Evolutionary conservation across 92 coral and sea anemone species (phyloP).

Genomic region (Meandrina meandrites): DNA sequence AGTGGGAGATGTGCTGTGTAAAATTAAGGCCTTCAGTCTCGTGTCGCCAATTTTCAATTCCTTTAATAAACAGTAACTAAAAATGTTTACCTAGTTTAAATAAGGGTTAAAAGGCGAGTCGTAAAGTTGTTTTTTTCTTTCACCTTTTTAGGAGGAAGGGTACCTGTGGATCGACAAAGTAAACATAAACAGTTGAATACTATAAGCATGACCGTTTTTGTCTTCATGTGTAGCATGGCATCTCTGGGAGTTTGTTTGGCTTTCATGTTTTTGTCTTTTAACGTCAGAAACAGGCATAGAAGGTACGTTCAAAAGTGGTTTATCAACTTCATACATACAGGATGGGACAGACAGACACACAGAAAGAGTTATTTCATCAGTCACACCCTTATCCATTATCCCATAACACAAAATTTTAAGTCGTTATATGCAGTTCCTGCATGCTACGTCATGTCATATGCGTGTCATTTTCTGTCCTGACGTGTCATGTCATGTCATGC

Average conservation of each 20-base stretch:
- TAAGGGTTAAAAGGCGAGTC: background rate
- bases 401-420: background rate
- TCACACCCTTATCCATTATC: background rate
- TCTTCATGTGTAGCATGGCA: conserved; percentile 57
- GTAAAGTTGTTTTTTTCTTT: background rate
- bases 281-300: conserved; percentile 56
- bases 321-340: background rate
- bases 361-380: background rate
- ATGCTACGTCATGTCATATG: background rate
- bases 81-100: background rate
- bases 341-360: too few species aligned
- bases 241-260: conserved; percentile 59
- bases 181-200: conserved; percentile 34
- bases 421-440: background rate
- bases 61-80: background rate
- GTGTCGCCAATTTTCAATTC: background rate
- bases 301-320: conserved; percentile 30
- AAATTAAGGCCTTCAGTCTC: background rate
- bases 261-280: conserved; percentile 56
- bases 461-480: too few species aligned
- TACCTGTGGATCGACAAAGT: conserved; percentile 63
- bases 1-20: too few species aligned
- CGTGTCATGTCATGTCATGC: too few species aligned
- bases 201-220: conserved; percentile 46
- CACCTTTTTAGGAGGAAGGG: conserved; percentile 48